Base-by-base conservation (phyloP, 2,888 invertebrate genomes). In the Oscheius onirici region DNA sequence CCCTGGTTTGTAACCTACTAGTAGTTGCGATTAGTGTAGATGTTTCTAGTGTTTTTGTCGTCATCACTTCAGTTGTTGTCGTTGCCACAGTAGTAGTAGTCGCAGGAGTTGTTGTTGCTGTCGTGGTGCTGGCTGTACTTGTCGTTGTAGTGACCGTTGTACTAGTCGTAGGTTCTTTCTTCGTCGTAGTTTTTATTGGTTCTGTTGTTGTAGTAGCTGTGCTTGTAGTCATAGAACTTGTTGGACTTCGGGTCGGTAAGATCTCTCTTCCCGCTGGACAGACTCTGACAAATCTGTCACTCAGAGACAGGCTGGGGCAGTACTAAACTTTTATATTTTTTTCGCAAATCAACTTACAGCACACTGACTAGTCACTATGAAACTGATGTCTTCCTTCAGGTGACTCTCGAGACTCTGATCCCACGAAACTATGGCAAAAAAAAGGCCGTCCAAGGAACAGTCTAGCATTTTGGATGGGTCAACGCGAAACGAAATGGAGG, bases 381-480 rank as follows among this genome's bases (percentile, higher is more conserved):
- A 63, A 28, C 17, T 63, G 34, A 63, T 28, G 26, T 63, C 63
- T 3, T 17, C 26, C 15, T 20, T 15, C 3, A 49, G 17, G 15
- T 63, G 46, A 17, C 24, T 26, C 13, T 11, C 54, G 3, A 26
- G 2, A 11, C 2, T 26, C 22, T n/a, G n/a, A 28, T 46, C 17
- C 63, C 63, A 63, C 10, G 46, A 46, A n/a, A 63, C 17, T 22
- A 63, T 34, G 13, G 63, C 63, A n/a, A 63, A 63, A n/a, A 63
- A 11, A 6, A 63, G 34, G 1, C 49, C 63, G 17, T 46, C 49
- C 10, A n/a, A 13, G 13, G 24, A 3, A 49, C 63, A 63, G 46
- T 63, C 49, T 6, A 17, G 2, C 10, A 20, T 20, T 3, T 20
- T 17, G 1, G 49, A 15, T 15, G 63, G 46, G 44, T 49, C 20